Evolutionary conservation across 2,888 invertebrate species (phyloP), one percentile per base, ranked within the genome.

Genomic region (Chaetogeoica ovagalla): DNA sequence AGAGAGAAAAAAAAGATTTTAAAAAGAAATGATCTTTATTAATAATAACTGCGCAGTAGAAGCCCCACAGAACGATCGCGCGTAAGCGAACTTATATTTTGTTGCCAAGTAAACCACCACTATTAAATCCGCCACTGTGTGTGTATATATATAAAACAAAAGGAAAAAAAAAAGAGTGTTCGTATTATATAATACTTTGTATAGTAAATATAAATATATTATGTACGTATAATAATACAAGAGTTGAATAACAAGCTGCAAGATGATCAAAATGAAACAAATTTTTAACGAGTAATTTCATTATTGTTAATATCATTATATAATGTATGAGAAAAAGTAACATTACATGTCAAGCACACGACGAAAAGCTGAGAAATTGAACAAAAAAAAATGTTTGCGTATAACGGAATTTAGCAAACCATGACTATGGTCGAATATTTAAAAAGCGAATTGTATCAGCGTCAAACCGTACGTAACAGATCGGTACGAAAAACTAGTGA

Each of bases 291-390:
- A 55, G 55, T 57, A 79, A 52, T 75, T 66, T 48, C 6, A 9
- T 7, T 43, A 43, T 9, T 43, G 7, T 43, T 9, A 30, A 2
- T 30, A 30, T 4, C 4, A 30, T 30, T 43, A 9, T 9, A 39
- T 75, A 76, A 60, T 60, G 30, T 69, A 52, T 52, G 62, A 63
- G 23, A 70, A 76, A 69, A 30, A 65, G 23, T 30, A 60, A 69
- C 77, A 70, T 79, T 70, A 79, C 77, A 79, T 79, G 77, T 79
- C 77, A 79, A 79, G 77, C 77, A 79, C 77, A 79, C 77, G 77
- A 79, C 69, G 62, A 69, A 70, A 79, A 79, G 77, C 77, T 55
- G 70, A 69, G 70, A 65, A 77, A 69, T 69, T 70, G 52, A 55
- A 70, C 23, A 77, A 70, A 77, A 77, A 70, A 77, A 21, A 70